Base-by-base conservation (phyloP, 2,113 vertebrate species). In the Pseudorhombus dupliciocellatus region DNA sequence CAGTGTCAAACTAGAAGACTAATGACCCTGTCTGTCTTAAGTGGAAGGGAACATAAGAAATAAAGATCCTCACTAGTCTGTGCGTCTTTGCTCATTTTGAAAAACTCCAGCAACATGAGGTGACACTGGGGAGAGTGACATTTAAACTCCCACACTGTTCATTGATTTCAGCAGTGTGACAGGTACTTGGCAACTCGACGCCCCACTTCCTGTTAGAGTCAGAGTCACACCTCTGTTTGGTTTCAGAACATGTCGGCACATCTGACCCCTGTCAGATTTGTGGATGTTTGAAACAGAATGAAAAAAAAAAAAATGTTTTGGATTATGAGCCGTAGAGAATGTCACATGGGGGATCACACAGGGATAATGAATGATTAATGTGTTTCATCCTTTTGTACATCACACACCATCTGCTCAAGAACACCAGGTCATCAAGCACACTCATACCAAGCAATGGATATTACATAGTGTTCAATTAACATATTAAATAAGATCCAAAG, bases 121-220 rank as follows among this genome's bases (percentile, higher is more conserved):
- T 78, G 77, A 62, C 57, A 65, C 50, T 37, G 31, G 55, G 68
- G 8, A 58, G 70, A 73, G 73, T 75, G 78, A 74, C 80, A 83
- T 84, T 84, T 77, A 24, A 55, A 48, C 64, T 70, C 34, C 28
- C 31, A 74, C 50, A 68, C 26, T 52, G 61, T 55, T 55, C 48
- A 52, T 72, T 72, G 34, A 75, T 75, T 70, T 51, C 7, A 66
- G 50, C 62, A 66, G 44, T 24, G 30, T 73, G 73, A 70, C 82
- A 70, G 74, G 51, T 66, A 28, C 66, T 64, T 66, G 34, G 55
- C 34, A 59, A 67, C 44, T 22, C 62, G 26, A 69, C 60, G 28
- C 34, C 52, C 9, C 31, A 46, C 56, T 62, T 66, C 57, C 30
- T 59, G 54, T 80, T 65, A 24, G n/a, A 7, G 34, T n/a, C 64